Conservation (phyloP, 2,113 vertebrate species). For the Stigmatopora argus region DNA sequence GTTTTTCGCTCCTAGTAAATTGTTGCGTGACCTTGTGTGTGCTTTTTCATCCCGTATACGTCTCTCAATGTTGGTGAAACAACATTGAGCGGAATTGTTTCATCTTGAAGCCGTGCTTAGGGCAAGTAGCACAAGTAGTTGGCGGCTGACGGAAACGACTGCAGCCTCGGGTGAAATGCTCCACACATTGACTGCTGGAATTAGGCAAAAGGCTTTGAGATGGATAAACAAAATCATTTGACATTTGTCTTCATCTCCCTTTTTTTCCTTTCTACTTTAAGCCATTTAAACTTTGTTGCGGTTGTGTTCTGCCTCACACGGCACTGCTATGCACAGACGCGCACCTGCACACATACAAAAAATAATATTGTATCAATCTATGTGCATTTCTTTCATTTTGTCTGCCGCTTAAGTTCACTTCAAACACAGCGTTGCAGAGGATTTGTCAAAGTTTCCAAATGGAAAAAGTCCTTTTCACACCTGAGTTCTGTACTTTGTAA, state of each 20-base stretch:
- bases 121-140: background rate
- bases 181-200: background rate
- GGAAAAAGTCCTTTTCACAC: constrained; percentile 25
- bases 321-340: background rate
- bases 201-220: constrained; percentile 10
- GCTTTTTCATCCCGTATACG: background rate
- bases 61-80: background rate
- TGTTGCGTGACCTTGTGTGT: background rate
- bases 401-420: background rate
- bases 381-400: background rate
- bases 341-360: background rate
- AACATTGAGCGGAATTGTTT: background rate
- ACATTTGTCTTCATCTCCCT: background rate
- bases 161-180: background rate
- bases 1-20: background rate
- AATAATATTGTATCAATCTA: background rate
- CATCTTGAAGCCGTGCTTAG: constrained; percentile 2
- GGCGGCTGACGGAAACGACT: background rate
- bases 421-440: background rate
- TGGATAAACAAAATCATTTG: background rate
- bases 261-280: background rate
- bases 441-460: constrained; percentile 37
- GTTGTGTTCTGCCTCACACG: background rate
- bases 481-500: constrained; percentile 44
- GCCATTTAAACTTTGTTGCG: background rate